Percentiles rank a stretch among this genome's conserved stretches.
Evolutionary conservation across 2,797 vertebrate genomes (phyloP).

Genomic region (Hydrocynus forskahlii): DNA sequence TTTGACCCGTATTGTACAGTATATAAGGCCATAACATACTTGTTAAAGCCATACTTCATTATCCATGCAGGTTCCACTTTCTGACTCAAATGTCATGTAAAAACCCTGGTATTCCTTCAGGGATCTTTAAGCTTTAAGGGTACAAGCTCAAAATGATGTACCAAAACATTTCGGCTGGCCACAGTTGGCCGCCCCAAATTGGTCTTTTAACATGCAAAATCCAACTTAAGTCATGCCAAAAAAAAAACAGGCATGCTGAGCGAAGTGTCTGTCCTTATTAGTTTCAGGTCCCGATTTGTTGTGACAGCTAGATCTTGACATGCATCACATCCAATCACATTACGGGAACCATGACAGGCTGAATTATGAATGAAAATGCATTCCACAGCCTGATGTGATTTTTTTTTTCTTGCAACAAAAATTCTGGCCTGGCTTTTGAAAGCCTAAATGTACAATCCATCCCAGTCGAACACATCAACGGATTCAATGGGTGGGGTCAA

Average conservation of each 20-base stretch:
- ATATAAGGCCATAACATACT: background rate
- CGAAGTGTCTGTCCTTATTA: slow-evolving; percentile 65
- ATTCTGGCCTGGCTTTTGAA: slow-evolving; percentile 39
- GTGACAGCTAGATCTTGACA: slow-evolving; percentile 68
- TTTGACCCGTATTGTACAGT: background rate
- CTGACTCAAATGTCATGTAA: background rate
- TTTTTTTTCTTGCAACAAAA: slow-evolving; percentile 22
- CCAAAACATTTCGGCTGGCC: slow-evolving; percentile 27
- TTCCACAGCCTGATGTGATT: slow-evolving; percentile 33
- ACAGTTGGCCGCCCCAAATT: slow-evolving; percentile 19
- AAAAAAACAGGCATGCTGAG: slow-evolving; percentile 28
- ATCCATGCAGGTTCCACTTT: background rate
- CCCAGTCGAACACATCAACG: background rate
- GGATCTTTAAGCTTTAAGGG: background rate
- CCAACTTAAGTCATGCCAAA: slow-evolving; percentile 10
- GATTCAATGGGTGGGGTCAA: slow-evolving; percentile 11
- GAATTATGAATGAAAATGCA: slow-evolving; percentile 72
- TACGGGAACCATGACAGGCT: slow-evolving; percentile 66
- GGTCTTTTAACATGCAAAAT: slow-evolving; percentile 45
- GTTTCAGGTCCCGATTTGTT: slow-evolving; percentile 61
- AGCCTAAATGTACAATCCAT: background rate
- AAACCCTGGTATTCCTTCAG: background rate
- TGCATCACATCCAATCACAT: slow-evolving; percentile 74
- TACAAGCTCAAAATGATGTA: slow-evolving; percentile 4
- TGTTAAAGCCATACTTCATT: background rate